phyloP scores from a whole-genome alignment of 2,888 invertebrate species.

The Rhyacophila evoluta region DNA sequence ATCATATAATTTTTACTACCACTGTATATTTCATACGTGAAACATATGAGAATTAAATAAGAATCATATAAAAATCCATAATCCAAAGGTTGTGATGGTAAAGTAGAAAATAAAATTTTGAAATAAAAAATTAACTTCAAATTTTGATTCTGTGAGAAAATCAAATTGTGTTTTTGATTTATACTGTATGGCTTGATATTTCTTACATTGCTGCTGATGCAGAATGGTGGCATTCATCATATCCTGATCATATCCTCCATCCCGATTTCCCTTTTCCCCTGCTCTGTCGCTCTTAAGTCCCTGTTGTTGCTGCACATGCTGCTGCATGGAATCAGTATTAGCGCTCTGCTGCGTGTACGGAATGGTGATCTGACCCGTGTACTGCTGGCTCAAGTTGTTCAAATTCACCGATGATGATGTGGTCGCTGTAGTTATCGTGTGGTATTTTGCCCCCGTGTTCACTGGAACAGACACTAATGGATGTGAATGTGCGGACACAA shows the following conservation, averaged over 20 bases:
- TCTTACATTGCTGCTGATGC: conserved; percentile 62
- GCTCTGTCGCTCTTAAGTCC: conserved; percentile 58
- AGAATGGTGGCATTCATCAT: conserved; percentile 67
- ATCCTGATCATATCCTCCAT: conserved; percentile 69
- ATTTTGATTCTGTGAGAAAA: no score
- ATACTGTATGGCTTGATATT: no score
- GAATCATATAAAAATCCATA: no score
- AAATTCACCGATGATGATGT: conserved; percentile 63
- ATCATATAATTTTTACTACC: no score
- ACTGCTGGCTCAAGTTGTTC: conserved; percentile 54
- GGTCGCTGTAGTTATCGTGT: conserved; percentile 67
- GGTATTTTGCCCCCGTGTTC: conserved; percentile 68
- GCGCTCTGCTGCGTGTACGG: conserved; percentile 64
- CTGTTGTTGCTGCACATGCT: conserved; percentile 61
- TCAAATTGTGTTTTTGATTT: no score
- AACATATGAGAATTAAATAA: no score
- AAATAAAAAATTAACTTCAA: no score
- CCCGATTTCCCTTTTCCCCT: conserved; percentile 59
- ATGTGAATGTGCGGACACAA: no score
- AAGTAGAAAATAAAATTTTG: no score
- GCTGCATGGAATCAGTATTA: conserved; percentile 59
- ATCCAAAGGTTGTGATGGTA: no score
- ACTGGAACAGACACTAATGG: conserved; percentile 57
- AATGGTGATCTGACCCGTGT: conserved; percentile 59
- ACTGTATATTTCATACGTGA: no score